Evolutionary conservation across 2,888 invertebrate genomes (phyloP).

Genomic region (Asteroscopus sphinx): DNA sequence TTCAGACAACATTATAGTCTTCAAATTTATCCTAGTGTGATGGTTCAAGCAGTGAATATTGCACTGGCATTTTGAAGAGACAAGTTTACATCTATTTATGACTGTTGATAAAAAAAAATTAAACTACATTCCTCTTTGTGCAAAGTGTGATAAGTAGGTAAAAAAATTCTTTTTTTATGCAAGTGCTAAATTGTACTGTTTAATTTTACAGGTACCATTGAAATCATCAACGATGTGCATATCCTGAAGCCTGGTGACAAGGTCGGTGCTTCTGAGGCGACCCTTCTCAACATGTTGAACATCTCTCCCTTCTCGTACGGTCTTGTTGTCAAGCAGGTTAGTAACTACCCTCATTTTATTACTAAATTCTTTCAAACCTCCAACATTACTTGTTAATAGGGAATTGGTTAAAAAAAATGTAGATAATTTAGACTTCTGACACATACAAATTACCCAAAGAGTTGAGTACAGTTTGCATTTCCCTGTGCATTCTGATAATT

Average conservation of each 20-base stretch:
- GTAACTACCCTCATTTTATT: constrained; percentile 24
- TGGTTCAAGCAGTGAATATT: constrained; percentile 61
- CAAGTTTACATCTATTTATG: constrained; percentile 48
- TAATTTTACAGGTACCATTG: constrained; percentile 94
- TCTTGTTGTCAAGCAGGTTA: constrained; percentile 95
- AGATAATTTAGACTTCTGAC: too few relatives aligned
- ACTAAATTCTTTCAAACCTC: too few relatives aligned
- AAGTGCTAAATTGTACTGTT: not conserved
- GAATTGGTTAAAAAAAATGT: too few relatives aligned
- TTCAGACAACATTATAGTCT: constrained; percentile 77
- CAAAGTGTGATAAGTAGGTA: too few relatives aligned
- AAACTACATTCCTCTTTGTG: too few relatives aligned
- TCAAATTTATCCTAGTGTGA: constrained; percentile 83
- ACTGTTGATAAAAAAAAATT: too few relatives aligned
- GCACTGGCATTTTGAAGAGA: constrained; percentile 82
- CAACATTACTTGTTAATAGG: too few relatives aligned
- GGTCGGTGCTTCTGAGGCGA: constrained; percentile 99
- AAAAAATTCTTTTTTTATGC: too few relatives aligned
- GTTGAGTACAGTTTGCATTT: constrained; percentile 85
- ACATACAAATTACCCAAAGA: constrained; percentile 71
- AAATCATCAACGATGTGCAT: constrained; percentile 99
- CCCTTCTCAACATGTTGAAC: constrained; percentile 99
- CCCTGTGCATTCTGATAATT: constrained; percentile 82
- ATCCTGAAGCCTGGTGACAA: constrained; percentile 98
- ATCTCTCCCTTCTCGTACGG: constrained; percentile 99